Base-by-base conservation (phyloP, 2,888 invertebrate genomes). In the Diarsia dahlii region DNA sequence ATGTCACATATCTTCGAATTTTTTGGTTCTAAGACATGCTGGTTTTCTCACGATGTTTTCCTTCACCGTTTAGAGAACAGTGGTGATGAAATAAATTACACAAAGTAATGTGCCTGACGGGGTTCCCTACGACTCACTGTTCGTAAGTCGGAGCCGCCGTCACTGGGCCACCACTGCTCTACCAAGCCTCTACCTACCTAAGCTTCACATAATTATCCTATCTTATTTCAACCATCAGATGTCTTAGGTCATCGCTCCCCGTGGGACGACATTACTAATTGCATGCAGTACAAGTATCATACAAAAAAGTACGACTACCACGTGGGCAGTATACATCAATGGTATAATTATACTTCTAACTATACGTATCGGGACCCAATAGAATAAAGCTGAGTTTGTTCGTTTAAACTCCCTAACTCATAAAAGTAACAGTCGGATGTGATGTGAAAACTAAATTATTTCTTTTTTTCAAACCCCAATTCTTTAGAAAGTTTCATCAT, bases 251-350 rank as follows among this genome's bases (percentile, higher is more conserved):
- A 91, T 89, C 87, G 94, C 88, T 89, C 93, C 90, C 88, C 90
- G 95, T 95, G 94, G 95, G 94, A 91, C 87, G 93, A 90, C 88
- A 88, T 83, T 81, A 85, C 89, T 93, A 92, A 94, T 93, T 93
- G 89, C 91, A 91, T 90, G 88, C 91, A 90, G 58, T 71, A 80
- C 74, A 45, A 74, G 63, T 34, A 69, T 39, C 48, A 77, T 56
- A 70, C 84, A 84, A 72, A 66, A 50, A 75, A 71, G 65, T 75
- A 78, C 54, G 63, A 66, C 18, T 34, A 81, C 56, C 88, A 84
- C 71, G 87, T 87, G 87, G 85, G 87, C 20, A 66, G 81, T 75
- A 66, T 45, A 45, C n/a, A 45, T 15, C 45, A 63, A 3, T 60
- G 28, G 18, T 60, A 28, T 28, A 28, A 0, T 18, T 39, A 60